These are phyloP conservation scores for Nylanderia fulva DNA, from an alignment of 1,140 invertebrate species.

Conservation along the genomic window DNA sequence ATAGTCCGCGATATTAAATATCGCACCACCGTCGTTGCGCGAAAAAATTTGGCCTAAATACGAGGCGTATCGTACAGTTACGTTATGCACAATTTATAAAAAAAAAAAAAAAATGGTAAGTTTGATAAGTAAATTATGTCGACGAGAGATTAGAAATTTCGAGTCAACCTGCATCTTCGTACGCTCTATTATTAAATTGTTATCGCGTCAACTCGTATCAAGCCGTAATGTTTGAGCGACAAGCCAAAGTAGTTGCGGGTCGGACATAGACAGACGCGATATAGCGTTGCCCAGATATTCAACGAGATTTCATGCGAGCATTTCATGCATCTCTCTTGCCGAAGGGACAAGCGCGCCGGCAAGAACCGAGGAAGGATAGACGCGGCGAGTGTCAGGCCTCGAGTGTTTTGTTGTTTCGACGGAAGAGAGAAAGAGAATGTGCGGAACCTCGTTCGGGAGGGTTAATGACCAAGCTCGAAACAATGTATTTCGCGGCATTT, in stretches of 20 bases:
- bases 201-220: conserved; percentile 27
- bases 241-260: conserved; percentile 43
- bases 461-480: conserved; percentile 74
- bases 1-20: conserved; percentile 30
- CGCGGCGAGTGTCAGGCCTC: conserved; percentile 20
- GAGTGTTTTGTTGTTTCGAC: conserved; percentile 31
- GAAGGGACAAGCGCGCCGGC: conserved; percentile 49
- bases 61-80: not conserved
- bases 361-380: conserved; percentile 34
- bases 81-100: not conserved
- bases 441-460: conserved; percentile 15
- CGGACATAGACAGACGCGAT: conserved; percentile 28
- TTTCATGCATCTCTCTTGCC: conserved; percentile 55
- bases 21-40: not conserved
- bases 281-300: conserved; percentile 53
- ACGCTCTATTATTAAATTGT: not conserved
- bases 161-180: not conserved
- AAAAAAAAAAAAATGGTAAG: not conserved
- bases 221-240: not conserved
- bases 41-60: not conserved
- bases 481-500: conserved; percentile 67
- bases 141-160: no score
- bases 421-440: not conserved
- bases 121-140: not conserved
- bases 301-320: conserved; percentile 60